phyloP scores from a whole-genome alignment of 2,797 vertebrate genomes.

The Coluber constrictor region DNA sequence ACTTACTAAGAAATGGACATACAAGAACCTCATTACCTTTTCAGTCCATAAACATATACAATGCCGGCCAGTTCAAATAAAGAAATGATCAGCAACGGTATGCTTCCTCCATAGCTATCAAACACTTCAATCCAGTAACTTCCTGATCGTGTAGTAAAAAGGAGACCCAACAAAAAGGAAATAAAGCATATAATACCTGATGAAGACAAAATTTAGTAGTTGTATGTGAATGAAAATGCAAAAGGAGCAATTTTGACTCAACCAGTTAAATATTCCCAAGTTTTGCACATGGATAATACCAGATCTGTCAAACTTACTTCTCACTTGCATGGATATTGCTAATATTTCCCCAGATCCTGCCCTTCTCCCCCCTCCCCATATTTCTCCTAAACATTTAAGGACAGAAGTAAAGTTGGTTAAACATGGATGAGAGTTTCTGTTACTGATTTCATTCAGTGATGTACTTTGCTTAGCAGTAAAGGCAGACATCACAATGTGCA shows the following conservation, averaged over 20 bases:
- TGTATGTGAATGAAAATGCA: slow-evolving; percentile 11
- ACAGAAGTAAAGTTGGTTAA: background rate
- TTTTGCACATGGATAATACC: background rate
- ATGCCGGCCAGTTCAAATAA: slow-evolving; percentile 81
- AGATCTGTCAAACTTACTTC: background rate
- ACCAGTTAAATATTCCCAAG: background rate
- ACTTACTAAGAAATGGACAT: background rate
- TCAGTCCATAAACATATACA: slow-evolving; percentile 77
- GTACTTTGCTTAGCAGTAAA: background rate
- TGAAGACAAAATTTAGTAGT: background rate
- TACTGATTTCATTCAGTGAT: background rate
- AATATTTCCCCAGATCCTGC: background rate
- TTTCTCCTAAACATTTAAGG: background rate
- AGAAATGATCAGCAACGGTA: slow-evolving; percentile 84
- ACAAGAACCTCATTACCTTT: slow-evolving; percentile 69
- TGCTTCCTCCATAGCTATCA: slow-evolving; percentile 78
- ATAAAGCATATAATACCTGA: slow-evolving; percentile 75
- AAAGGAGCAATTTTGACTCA: background rate
- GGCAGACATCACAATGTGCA: background rate
- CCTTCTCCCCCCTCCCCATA: background rate
- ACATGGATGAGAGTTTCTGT: background rate
- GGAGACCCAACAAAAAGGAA: slow-evolving; percentile 73
- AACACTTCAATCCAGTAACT: slow-evolving; percentile 94
- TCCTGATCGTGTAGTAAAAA: slow-evolving; percentile 84
- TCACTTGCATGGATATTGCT: background rate